These are phyloP conservation scores for Microtus ochrogaster DNA, from an alignment of 2,113 vertebrate species.

Conservation along the genomic window DNA sequence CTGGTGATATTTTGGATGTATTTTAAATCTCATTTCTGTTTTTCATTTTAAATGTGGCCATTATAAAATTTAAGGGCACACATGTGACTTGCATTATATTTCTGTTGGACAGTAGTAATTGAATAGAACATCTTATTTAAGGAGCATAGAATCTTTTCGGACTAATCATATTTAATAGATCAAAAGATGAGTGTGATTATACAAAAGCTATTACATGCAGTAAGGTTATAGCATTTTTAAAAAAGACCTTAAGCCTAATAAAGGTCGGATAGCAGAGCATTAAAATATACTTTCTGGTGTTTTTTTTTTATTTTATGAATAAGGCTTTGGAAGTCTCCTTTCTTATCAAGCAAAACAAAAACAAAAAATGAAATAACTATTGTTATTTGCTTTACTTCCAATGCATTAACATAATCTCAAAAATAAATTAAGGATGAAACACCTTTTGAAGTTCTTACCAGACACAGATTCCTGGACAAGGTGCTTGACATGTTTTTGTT, in stretches of 20 bases:
- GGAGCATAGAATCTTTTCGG: accelerated
- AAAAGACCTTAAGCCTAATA: background rate
- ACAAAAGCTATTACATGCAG: background rate
- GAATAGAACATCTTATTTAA: background rate
- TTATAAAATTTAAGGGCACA: background rate
- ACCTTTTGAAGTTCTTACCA: background rate
- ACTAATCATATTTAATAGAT: background rate
- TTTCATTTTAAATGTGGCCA: background rate
- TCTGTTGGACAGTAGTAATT: background rate
- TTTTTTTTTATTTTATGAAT: background rate
- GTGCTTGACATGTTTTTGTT: background rate
- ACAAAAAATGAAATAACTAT: background rate
- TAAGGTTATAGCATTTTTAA: background rate
- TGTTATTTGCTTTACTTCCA: background rate
- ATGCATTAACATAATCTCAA: background rate
- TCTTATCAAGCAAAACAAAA: background rate
- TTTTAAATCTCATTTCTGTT: background rate
- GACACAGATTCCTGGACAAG: background rate
- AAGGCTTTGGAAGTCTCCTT: background rate
- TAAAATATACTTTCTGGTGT: background rate
- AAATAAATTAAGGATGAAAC: background rate
- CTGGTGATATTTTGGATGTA: background rate
- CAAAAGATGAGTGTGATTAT: background rate
- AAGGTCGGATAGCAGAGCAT: background rate
- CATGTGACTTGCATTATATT: background rate